Evolutionary conservation across 2,797 vertebrate species (phyloP), one percentile per base, ranked within the genome.

Genomic region (Poliocrania exsul): DNA sequence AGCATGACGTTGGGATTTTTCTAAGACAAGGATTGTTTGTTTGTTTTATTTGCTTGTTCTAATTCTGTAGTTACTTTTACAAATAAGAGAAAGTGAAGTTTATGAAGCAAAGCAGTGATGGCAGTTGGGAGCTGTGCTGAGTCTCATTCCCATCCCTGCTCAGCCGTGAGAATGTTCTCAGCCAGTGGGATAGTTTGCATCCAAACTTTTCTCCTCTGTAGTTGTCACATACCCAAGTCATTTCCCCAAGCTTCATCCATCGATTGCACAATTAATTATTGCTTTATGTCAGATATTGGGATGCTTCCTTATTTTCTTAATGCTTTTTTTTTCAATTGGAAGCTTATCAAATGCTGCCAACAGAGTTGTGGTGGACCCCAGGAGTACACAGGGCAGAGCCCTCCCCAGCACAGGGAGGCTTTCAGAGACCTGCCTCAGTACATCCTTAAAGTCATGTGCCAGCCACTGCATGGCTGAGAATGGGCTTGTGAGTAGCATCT

Each of bases 121-220:
- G 80, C 61, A 56, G 50, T 8, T 90, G 38, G 31, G 82, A 88
- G 85, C 73, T 4, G 5, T 10, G 23, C 77, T 25, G 44, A 50
- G 21, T 25, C 79, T 49, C 37, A 29, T 33, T 88, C 91, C 85
- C 75, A 44, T 21, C 75, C n/a, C 66, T 49, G 46, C 70, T 77
- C n/a, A 73, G 75, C 77, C 35, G 0, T 92, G 90, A 90, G 91
- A 92, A 88, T 25, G 31, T 83, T 88, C 66, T 62, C 90, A 88
- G 72, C 49, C 72, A 56, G 54, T 21, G 51, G 60, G 67, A 56
- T 57, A 67, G 69, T 29, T 89, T 82, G 13, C 40, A 82, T 80
- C 60, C 92, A 92, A 29, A 40, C 80, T 66, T 54, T 64, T 46
- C 66, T 72, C 31, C 83, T 92, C 72, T 20, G 8, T 25, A n/a